Evolutionary conservation across 2,113 vertebrate genomes (phyloP).

Genomic region (Rhynchomys soricoides): DNA sequence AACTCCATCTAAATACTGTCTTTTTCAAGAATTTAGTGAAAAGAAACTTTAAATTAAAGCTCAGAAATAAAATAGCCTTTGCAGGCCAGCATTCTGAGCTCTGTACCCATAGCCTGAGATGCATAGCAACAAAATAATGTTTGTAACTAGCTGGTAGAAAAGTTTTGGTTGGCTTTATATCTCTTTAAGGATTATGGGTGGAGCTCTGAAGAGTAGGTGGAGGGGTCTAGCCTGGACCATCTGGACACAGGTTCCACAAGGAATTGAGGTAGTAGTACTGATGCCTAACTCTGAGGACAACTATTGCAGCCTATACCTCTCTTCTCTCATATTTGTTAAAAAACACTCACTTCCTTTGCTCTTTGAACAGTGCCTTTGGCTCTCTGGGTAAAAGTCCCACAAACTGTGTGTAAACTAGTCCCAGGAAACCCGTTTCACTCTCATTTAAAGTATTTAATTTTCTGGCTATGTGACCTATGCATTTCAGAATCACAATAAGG

Average conservation of each 20-base stretch:
- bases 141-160: background rate
- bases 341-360: background rate
- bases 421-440: background rate
- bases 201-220: too few species aligned
- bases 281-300: background rate
- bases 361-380: background rate
- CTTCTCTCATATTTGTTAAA: background rate
- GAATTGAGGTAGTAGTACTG: background rate
- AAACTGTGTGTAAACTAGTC: background rate
- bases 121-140: background rate
- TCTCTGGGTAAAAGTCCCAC: background rate
- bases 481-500: background rate
- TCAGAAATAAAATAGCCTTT: slow-evolving; percentile 65
- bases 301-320: background rate
- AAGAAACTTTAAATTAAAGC: slow-evolving; percentile 54
- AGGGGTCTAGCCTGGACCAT: background rate
- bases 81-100: slow-evolving; percentile 16
- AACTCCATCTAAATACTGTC: slow-evolving; percentile 53
- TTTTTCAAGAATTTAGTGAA: slow-evolving; percentile 56
- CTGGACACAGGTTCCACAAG: background rate
- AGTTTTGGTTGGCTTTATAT: background rate
- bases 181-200: background rate
- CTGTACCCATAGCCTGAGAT: background rate
- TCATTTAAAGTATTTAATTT: background rate
- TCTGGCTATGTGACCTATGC: background rate